Evolutionary conservation across 2,797 vertebrate species (phyloP).

Genomic region (Acipenser ruthenus): DNA sequence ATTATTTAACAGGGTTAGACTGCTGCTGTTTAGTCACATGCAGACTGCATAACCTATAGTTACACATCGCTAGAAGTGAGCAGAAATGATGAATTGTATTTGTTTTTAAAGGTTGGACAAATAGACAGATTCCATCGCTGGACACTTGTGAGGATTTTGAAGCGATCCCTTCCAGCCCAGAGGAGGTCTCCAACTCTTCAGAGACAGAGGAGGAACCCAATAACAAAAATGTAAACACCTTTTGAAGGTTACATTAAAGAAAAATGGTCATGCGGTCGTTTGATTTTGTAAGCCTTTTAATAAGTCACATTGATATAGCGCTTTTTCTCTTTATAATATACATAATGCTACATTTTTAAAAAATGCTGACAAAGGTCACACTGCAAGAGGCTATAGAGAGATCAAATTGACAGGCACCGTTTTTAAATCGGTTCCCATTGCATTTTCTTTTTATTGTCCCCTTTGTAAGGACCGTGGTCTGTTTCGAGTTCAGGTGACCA

Average conservation of each 20-base stretch:
- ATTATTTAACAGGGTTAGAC: too few relatives aligned
- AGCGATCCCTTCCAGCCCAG: constrained; percentile 78
- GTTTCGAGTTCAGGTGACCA: constrained; percentile 70
- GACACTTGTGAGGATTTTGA: constrained; percentile 74
- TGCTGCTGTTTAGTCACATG: too few relatives aligned
- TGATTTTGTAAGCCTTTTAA: too few relatives aligned
- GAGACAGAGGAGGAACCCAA: constrained; percentile 72
- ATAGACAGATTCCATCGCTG: constrained; percentile 66
- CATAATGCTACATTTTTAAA: too few relatives aligned
- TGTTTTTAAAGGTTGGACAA: constrained; percentile 62
- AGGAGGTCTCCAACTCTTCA: constrained; percentile 84
- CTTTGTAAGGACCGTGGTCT: constrained; percentile 55
- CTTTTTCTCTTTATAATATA: too few relatives aligned
- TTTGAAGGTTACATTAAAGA: too few relatives aligned
- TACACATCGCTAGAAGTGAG: too few relatives aligned
- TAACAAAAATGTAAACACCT: constrained; percentile 60
- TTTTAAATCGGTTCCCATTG: constrained; percentile 9
- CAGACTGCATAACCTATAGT: too few relatives aligned
- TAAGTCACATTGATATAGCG: too few relatives aligned
- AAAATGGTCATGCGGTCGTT: too few relatives aligned
- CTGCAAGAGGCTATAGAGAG: not conserved
- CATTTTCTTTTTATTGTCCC: constrained; percentile 17
- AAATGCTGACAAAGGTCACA: too few relatives aligned
- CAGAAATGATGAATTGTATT: not conserved
- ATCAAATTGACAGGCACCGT: not conserved